Evolutionary conservation across 2,888 invertebrate genomes (phyloP).

Genomic region (Criorhina ranunculi): DNA sequence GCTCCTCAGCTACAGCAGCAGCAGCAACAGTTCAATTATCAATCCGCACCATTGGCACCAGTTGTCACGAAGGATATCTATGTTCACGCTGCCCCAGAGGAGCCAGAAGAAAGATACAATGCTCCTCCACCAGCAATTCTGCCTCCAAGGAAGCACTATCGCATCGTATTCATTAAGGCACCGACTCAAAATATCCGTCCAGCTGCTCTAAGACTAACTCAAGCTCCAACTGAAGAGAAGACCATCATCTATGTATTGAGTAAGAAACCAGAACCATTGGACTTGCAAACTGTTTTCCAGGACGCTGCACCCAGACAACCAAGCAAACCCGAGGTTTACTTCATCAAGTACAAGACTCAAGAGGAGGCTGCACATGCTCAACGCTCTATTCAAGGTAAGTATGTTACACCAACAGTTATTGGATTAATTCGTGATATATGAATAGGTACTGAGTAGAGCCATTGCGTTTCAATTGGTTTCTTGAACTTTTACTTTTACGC

Average conservation of each 20-base stretch:
- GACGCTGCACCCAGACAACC: conserved; percentile 81
- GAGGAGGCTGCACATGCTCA: conserved; percentile 84
- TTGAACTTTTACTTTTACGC: background rate
- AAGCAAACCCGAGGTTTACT: conserved; percentile 84
- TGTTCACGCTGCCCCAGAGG: conserved; percentile 83
- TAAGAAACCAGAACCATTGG: conserved; percentile 82
- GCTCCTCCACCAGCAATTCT: conserved; percentile 78
- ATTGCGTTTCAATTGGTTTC: conserved; percentile 9
- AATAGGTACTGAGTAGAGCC: background rate
- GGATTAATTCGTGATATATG: background rate
- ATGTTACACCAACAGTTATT: conserved; percentile 40
- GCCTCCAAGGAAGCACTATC: conserved; percentile 83
- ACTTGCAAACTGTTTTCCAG: conserved; percentile 81
- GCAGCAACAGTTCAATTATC: conserved; percentile 49
- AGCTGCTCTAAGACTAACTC: conserved; percentile 79
- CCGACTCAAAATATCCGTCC: conserved; percentile 80
- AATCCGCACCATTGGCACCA: conserved; percentile 63
- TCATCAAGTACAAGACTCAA: conserved; percentile 84
- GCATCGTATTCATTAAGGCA: conserved; percentile 84
- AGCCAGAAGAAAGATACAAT: conserved; percentile 79
- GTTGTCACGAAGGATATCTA: conserved; percentile 83
- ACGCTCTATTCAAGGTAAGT: conserved; percentile 84
- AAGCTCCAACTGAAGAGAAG: conserved; percentile 83
- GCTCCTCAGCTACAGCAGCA: conserved; percentile 53
- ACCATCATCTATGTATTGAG: conserved; percentile 84